Conservation (phyloP, 2,797 vertebrate genomes). For the Brachyalestes nurse region DNA sequence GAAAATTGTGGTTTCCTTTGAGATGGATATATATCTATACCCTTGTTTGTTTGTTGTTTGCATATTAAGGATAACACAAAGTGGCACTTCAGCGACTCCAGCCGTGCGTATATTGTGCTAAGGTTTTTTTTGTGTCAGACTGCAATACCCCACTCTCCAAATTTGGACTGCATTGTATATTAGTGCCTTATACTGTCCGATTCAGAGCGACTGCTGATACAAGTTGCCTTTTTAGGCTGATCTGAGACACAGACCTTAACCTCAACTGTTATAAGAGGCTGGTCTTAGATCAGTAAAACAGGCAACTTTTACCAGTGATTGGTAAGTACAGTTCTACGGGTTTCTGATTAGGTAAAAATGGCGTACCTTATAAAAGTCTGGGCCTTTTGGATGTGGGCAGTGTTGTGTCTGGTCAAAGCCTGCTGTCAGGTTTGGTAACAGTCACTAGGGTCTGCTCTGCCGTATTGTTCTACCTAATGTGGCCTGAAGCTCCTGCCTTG, state of each 20-base stretch:
- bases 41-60: conserved; percentile 37
- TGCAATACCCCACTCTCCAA: conserved; percentile 61
- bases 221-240: conserved; percentile 49
- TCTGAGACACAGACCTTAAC: conserved; percentile 23
- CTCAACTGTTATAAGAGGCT: conserved; percentile 12
- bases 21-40: conserved; percentile 34
- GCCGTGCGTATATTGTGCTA: conserved; percentile 25
- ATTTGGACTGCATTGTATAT: conserved; percentile 77
- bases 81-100: conserved; percentile 50
- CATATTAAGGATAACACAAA: conserved; percentile 31
- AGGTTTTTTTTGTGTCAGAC: conserved; percentile 23
- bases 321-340: conserved; percentile 21
- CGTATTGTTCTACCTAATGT: conserved; percentile 53
- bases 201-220: conserved; percentile 38
- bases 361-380: conserved; percentile 62
- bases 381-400: conserved; percentile 70
- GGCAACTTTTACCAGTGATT: conserved; percentile 17
- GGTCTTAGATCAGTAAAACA: conserved; percentile 5
- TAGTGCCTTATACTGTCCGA: conserved; percentile 83
- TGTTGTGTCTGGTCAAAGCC: conserved; percentile 63
- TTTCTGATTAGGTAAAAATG: conserved; percentile 25
- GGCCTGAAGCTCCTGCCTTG: conserved; percentile 76
- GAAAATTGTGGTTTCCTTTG: conserved; percentile 37
- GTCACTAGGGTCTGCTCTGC: conserved; percentile 46
- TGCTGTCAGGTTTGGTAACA: conserved; percentile 51